phyloP scores from a whole-genome alignment of 2,113 vertebrate genomes.

The Nestor notabilis region DNA sequence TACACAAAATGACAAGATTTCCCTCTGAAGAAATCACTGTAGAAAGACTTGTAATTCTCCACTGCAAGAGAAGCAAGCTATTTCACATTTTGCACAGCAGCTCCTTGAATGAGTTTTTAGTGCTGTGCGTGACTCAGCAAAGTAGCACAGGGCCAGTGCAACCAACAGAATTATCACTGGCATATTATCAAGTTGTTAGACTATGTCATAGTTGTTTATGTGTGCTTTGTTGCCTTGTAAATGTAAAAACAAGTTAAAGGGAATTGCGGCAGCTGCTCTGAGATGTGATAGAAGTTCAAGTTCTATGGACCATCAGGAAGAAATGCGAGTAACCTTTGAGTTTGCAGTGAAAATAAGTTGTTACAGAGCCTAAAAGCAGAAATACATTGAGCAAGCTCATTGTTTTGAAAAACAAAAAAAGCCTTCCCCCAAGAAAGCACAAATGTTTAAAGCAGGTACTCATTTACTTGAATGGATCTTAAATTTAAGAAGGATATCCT shows the following conservation, averaged over 20 bases:
- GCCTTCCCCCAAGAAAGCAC: fast-evolving
- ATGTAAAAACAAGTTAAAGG: neutral
- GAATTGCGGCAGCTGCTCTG: neutral
- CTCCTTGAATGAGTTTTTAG: neutral
- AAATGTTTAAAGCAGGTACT: neutral
- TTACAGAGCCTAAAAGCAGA: neutral
- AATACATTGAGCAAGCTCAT: neutral
- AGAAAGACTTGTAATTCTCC: neutral
- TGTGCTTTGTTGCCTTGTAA: conserved; percentile 51
- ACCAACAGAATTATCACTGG: conserved; percentile 8
- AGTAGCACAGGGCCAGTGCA: neutral
- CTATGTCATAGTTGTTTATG: conserved; percentile 2
- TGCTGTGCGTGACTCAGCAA: neutral
- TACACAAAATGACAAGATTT: neutral
- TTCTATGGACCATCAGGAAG: conserved; percentile 22
- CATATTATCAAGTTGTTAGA: conserved; percentile 16
- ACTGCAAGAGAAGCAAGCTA: neutral
- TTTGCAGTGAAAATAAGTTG: neutral
- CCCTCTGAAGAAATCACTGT: neutral
- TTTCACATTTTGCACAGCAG: neutral
- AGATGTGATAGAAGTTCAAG: neutral
- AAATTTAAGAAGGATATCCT: neutral
- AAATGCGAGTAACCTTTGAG: neutral
- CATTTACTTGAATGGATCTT: neutral
- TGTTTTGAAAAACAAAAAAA: neutral